Percentiles rank a stretch among this genome's conserved stretches.
phyloP scores from a whole-genome alignment of 2,113 vertebrate genomes.

The Petaurus breviceps region DNA sequence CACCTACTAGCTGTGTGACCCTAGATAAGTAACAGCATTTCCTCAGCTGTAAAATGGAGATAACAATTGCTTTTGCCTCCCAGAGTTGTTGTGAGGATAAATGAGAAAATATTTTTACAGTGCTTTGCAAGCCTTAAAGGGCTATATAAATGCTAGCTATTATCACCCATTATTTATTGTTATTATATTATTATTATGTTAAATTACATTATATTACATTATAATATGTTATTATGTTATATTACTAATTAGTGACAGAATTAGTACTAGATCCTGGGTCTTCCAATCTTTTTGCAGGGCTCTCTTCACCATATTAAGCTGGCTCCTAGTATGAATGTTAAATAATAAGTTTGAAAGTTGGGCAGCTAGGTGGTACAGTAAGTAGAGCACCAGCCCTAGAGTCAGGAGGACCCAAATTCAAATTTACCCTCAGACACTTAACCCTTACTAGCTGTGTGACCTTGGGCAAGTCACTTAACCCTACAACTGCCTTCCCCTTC shows the following conservation, averaged over 20 bases:
- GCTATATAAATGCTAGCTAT: neutral
- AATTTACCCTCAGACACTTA: no score
- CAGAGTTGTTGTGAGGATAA: neutral
- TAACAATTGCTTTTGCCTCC: neutral
- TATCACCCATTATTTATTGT: neutral
- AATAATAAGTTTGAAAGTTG: neutral
- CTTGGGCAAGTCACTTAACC: no score
- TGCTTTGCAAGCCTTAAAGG: neutral
- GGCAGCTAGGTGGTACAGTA: no score
- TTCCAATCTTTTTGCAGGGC: no score
- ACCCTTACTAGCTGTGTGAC: no score
- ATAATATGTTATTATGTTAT: no score
- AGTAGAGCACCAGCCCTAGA: no score
- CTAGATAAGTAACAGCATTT: neutral
- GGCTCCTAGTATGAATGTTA: neutral
- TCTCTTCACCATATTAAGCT: neutral
- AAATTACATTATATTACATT: no score
- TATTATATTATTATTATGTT: no score
- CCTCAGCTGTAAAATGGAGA: neutral
- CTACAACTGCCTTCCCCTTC: no score
- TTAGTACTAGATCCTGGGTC: neutral
- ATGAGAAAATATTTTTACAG: neutral
- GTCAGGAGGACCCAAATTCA: no score
- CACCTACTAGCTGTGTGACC: no score
- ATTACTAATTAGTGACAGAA: neutral